Evolutionary conservation across 2,888 invertebrate species (phyloP).

Genomic region (Cylindroiulus punctatus): DNA sequence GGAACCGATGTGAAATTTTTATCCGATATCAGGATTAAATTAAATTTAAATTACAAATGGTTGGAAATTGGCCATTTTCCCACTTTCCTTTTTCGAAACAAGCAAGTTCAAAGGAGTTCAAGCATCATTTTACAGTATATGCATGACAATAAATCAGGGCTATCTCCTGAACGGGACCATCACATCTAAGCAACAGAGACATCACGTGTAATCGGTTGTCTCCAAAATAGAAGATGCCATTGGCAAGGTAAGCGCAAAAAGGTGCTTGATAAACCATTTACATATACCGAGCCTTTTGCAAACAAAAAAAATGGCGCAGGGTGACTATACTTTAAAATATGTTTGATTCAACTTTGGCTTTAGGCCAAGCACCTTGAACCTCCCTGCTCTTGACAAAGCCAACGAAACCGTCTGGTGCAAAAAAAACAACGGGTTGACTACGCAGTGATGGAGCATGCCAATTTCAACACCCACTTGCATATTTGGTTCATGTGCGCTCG

Average conservation of each 20-base stretch:
- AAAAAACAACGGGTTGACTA: neutral
- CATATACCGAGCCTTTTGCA: neutral
- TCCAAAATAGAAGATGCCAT: neutral
- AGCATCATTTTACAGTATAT: too few species aligned
- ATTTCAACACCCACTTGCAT: constrained; percentile 43
- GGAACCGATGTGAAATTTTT: too few species aligned
- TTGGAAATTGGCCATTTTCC: too few species aligned
- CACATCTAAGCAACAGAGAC: neutral
- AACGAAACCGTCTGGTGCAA: neutral
- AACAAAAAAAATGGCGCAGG: constrained; percentile 7
- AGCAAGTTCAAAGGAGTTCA: too few species aligned
- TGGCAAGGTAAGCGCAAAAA: neutral
- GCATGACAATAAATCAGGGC: too few species aligned
- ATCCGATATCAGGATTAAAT: too few species aligned
- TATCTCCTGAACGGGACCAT: neutral
- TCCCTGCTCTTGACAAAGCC: constrained; percentile 12
- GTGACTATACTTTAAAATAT: constrained; percentile 19
- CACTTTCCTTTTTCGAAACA: too few species aligned
- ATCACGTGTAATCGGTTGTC: too few species aligned
- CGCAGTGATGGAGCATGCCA: neutral
- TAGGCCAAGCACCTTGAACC: constrained; percentile 51
- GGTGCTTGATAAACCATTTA: neutral
- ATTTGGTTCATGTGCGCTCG: neutral
- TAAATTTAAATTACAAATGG: too few species aligned
- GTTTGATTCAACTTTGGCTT: constrained; percentile 37